A percentile compares a stretch with the other conserved stretches of the same genome.
Conservation (phyloP, 2,113 vertebrate genomes). For the Coptodon rendalli region DNA sequence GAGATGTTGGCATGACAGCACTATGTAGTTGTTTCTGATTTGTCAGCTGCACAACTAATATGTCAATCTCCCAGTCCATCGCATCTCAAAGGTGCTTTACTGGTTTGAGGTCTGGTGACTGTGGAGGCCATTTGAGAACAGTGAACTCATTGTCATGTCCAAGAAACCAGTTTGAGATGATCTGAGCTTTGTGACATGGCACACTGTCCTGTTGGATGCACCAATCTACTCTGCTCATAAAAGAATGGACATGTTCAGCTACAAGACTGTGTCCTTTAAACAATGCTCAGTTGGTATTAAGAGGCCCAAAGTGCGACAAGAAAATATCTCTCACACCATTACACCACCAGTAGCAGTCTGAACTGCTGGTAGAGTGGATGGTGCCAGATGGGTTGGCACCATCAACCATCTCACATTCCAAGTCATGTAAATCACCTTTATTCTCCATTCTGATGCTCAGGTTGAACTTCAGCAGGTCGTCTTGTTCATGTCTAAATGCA, state of each 20-base stretch:
- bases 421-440: not conserved
- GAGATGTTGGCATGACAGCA: not conserved
- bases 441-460: not conserved
- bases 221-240: not conserved
- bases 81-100: not conserved
- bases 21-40: not conserved
- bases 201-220: not conserved
- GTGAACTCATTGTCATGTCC: not conserved
- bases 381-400: not conserved
- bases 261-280: not conserved
- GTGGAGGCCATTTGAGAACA: not conserved
- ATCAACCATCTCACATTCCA: not conserved
- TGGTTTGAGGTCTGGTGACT: not conserved
- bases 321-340: not conserved
- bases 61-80: not conserved
- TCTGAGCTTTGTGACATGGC: not conserved
- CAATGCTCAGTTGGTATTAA: not conserved
- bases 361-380: not conserved
- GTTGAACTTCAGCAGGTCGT: not conserved
- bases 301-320: not conserved
- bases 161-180: not conserved
- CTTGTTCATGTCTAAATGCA: not conserved
- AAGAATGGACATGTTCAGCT: not conserved
- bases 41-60: not conserved
- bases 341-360: not conserved